These are phyloP conservation scores for Ormyrus pomaceus DNA, from an alignment of 2,888 invertebrate genomes.

Conservation along the genomic window DNA sequence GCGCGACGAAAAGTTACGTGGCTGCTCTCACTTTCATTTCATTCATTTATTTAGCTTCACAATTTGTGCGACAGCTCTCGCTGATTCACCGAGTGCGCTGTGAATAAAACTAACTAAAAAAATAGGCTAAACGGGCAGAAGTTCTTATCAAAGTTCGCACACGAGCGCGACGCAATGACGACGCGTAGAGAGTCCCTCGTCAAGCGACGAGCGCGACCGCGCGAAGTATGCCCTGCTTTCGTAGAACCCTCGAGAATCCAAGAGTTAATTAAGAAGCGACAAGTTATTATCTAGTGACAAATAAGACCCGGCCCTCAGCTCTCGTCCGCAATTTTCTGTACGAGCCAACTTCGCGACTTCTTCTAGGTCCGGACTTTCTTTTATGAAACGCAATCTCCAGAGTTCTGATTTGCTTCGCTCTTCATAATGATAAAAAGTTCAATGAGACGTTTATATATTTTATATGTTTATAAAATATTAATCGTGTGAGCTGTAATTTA, in stretches of 20 bases:
- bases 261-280: constrained; percentile 70
- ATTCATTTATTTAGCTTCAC: no score
- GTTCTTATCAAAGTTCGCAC: constrained; percentile 16
- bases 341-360: constrained; percentile 51
- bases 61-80: no score
- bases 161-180: not conserved
- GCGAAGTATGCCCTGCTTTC: constrained; percentile 10
- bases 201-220: constrained; percentile 25
- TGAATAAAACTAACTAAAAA: no score
- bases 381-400: not conserved
- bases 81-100: no score
- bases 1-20: no score
- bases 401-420: not conserved
- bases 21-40: no score
- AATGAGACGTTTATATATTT: not conserved
- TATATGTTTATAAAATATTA: no score
- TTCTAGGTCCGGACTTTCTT: constrained; percentile 35
- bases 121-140: not conserved
- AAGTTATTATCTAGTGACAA: constrained; percentile 63
- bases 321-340: constrained; percentile 24
- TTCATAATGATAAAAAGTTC: not conserved
- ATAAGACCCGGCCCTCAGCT: constrained; percentile 38
- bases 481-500: no score
- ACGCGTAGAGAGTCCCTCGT: constrained; percentile 4
- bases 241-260: constrained; percentile 52